Percentiles rank a stretch among this genome's conserved stretches.
Evolutionary conservation across 2,113 vertebrate species (phyloP).

Genomic region (Hiodon tergisus): DNA sequence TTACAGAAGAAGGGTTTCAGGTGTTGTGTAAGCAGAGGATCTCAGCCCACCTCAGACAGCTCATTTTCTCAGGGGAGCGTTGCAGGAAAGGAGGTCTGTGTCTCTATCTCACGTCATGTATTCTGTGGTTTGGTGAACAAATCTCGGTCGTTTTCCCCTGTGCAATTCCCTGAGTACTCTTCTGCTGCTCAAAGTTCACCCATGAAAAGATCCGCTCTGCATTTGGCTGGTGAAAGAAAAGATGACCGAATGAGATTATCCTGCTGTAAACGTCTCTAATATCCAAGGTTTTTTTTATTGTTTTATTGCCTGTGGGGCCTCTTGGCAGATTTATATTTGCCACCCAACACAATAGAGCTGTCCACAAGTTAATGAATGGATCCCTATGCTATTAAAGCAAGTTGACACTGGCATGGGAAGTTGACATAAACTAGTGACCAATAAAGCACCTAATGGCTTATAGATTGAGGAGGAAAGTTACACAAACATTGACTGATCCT

Average conservation of each 20-base stretch:
- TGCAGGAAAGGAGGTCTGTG: too few species aligned
- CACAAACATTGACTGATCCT: background rate
- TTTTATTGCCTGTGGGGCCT: background rate
- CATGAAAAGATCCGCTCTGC: constrained; percentile 31
- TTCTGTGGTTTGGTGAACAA: too few species aligned
- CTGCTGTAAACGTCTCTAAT: background rate
- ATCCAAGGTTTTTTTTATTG: background rate
- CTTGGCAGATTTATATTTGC: too few species aligned
- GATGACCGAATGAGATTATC: background rate
- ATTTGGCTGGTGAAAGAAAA: too few species aligned
- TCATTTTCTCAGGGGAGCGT: too few species aligned
- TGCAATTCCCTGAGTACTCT: background rate
- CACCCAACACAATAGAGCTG: background rate
- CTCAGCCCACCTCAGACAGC: too few species aligned
- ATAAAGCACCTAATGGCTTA: background rate
- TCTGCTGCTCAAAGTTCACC: constrained; percentile 50
- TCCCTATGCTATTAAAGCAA: background rate
- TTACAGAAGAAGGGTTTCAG: too few species aligned
- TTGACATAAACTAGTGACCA: background rate
- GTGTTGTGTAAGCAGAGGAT: too few species aligned
- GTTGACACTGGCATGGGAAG: background rate
- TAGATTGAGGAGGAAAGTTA: background rate
- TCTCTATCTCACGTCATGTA: too few species aligned
- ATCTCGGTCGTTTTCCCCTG: too few species aligned
- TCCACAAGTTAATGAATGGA: constrained; percentile 1